Evolutionary conservation across 2,888 invertebrate genomes (phyloP), one percentile per base, ranked within the genome.

Genomic region (Stenoptilia bipunctidactyla): DNA sequence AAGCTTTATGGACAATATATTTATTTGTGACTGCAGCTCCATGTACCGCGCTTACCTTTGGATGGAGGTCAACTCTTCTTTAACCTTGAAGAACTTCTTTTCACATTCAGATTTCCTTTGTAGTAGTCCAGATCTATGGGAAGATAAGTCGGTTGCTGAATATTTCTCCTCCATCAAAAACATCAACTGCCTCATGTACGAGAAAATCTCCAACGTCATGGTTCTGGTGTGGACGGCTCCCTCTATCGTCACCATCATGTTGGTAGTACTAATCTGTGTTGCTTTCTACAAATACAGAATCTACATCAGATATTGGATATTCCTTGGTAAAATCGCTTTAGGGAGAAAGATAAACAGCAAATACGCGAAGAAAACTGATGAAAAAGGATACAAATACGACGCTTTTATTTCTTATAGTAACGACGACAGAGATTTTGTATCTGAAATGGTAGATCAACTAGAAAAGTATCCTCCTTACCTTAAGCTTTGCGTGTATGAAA

Each of bases 401-500:
- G 88, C 87, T 0, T 88, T 88, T 48, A 83, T 88, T 1, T 88
- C 87, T 0, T 88, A 88, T 48, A 85, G 87, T 49, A 86, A 74
- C 49, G 87, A 88, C 50, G 88, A 88, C 45, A 71, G 87, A 46
- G 83, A 85, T 20, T 90, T 89, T 55, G 88, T 91, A 2, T 66
- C 85, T 13, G 77, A 86, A 38, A 68, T 91, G 58, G 86, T 88
- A 30, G 66, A 77, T 2, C 85, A 87, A 56, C 58, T 91, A 41
- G 90, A 91, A 61, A 82, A 73, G 15, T 71, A 83, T 34, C 76
- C 86, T 13, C 88, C 89, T 1, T 82, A 73, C 53, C 80, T 88
- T 13, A 87, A 86, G 49, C 64, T 92, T 27, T 91, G 90, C 58
- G 86, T 92, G 15, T 89, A 90, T 52, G 90, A 91, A 55, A 71